A percentile compares a stretch with the other conserved stretches of the same genome.
Conservation (phyloP, 2,113 vertebrate genomes). For the Malurus cyaneus region DNA sequence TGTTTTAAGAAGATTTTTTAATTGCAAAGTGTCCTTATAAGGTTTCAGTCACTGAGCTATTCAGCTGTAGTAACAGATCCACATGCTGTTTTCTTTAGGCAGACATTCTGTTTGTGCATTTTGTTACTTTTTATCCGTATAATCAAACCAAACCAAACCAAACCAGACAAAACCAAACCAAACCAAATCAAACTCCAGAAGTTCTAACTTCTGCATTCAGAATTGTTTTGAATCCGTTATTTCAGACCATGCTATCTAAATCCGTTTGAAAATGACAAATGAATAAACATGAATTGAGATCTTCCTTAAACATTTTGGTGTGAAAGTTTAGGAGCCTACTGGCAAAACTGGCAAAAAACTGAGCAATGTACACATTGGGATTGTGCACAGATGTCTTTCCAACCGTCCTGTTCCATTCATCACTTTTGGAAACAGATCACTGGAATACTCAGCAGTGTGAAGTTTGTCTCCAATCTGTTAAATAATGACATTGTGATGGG, state of each 20-base stretch:
- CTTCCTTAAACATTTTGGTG: background rate
- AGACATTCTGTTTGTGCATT: background rate
- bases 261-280: background rate
- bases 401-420: background rate
- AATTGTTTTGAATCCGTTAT: background rate
- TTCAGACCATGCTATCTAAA: background rate
- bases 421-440: background rate
- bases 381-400: background rate
- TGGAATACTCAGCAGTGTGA: background rate
- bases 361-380: background rate
- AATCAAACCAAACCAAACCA: background rate
- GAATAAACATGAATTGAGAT: background rate
- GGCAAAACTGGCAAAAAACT: background rate
- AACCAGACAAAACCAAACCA: background rate
- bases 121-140: background rate
- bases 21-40: background rate
- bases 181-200: background rate
- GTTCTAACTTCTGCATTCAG: background rate
- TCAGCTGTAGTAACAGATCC: background rate
- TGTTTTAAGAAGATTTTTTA: background rate
- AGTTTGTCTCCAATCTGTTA: background rate
- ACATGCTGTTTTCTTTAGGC: background rate
- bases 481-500: background rate
- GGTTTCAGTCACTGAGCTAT: background rate
- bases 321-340: background rate